Evolutionary conservation across 2,797 vertebrate genomes (phyloP), one percentile per base, ranked within the genome.

Genomic region (Tragelaphus oryx): DNA sequence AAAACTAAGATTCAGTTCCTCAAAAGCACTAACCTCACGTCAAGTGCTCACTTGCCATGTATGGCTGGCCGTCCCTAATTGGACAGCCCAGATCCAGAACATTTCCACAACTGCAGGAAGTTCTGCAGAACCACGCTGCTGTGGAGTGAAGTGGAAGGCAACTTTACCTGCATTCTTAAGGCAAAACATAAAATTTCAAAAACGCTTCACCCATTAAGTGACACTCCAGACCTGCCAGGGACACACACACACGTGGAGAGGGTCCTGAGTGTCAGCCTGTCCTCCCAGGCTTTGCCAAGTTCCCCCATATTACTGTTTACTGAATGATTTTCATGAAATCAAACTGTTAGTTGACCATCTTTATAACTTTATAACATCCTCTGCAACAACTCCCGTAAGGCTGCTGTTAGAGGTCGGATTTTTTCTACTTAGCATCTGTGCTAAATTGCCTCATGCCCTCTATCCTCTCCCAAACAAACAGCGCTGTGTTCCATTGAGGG

Each of bases 241-340:
- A 60, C 57, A 28, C 8, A 24, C 3, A 11, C 14, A 57, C 50
- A 4, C 8, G 4, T 0, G 16, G 37, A 60, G 20, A 5, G 11
- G 33, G 62, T 71, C 57, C 50, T 50, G n/a, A 17, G 0, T 0
- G 8, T 10, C 8, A 10, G 11, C 30, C n/a, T 37, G 20, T 24
- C 11, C 20, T 26, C 80, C 28, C 0, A 0, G 52, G 17, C 5
- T 50, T 54, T 11, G 60, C 62, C 54, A 5, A 1, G 0, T 8
- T 22, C 33, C 41, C 60, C 59, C 3, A 5, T 20, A 10, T n/a
- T 50, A 18, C 2, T 81, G 41, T 52, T 78, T 41, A 62, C 68
- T 44, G 14, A 68, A 17, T 20, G 13, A 18, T 37, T 81, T 81
- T 74, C 41, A 62, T 65, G 52, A 91, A 74, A 57, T 48, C 48